Evolutionary conservation across 2,113 vertebrate genomes (phyloP).

Genomic region (Cyrtonyx montezumae): DNA sequence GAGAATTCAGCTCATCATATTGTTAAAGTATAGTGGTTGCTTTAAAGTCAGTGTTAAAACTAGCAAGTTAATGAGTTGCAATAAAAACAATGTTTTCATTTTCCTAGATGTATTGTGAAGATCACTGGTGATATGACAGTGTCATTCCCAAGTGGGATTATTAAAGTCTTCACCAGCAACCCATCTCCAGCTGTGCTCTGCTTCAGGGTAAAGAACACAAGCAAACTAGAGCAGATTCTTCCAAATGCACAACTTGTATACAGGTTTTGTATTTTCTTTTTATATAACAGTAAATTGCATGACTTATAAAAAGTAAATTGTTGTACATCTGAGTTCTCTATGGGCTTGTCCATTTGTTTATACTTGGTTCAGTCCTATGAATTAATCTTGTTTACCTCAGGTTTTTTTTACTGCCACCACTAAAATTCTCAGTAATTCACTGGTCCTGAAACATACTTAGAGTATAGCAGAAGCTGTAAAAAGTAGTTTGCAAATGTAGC

Average conservation of each 20-base stretch:
- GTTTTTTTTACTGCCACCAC: not conserved
- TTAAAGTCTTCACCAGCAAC: slow-evolving; percentile 95
- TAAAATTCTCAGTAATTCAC: not conserved
- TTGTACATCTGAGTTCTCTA: not conserved
- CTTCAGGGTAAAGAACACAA: slow-evolving; percentile 93
- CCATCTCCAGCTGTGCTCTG: slow-evolving; percentile 91
- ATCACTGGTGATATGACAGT: slow-evolving; percentile 97
- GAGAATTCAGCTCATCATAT: not conserved
- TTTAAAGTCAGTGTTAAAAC: not conserved
- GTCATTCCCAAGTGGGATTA: slow-evolving; percentile 96
- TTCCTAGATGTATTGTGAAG: slow-evolving; percentile 93
- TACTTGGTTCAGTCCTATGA: not conserved
- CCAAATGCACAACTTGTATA: slow-evolving; percentile 94
- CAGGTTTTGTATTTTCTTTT: slow-evolving; percentile 81
- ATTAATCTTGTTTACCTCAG: not conserved
- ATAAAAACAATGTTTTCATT: slow-evolving; percentile 22
- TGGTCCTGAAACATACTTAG: not conserved
- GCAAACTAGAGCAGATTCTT: slow-evolving; percentile 92
- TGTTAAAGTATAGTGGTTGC: not conserved
- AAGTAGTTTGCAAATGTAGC: not conserved
- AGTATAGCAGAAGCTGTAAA: not conserved
- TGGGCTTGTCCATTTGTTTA: not conserved
- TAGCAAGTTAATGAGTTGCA: not conserved
- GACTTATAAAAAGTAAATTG: not conserved
- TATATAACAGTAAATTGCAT: not conserved